Evolutionary conservation across 2,797 vertebrate genomes (phyloP), one percentile per base, ranked within the genome.

Genomic region (Hoplostethus mediterraneus): DNA sequence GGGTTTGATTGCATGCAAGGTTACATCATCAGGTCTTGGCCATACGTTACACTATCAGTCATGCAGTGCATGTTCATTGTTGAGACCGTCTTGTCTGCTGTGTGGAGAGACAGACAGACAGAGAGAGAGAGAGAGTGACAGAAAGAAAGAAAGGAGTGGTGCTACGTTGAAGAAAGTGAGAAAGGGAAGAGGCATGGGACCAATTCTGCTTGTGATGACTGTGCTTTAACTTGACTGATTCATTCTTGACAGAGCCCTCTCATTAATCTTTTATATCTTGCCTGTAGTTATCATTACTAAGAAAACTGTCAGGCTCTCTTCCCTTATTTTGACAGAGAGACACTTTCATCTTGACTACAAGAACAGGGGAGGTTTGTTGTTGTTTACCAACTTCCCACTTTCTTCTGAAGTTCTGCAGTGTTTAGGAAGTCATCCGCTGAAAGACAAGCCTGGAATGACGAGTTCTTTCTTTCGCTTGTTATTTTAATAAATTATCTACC

Each of bases 191-290:
- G 31, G n/a, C 45, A 65, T 21, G 40, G 71, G 54, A 78, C 44
- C 49, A 33, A 31, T 63, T 68, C 55, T 69, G 11, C 28, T 59
- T 53, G 61, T 70, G 73, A 83, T 79, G 71, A 59, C 71, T 53
- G 63, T 59, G 75, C 63, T 69, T 80, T 60, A 67, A 72, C 66
- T 75, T 73, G 59, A 86, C 74, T 80, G 84, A 85, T 86, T 82
- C n/a, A 0, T 75, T 84, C 68, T 68, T 47, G 77, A 85, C 87
- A 82, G 80, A 12, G 57, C 69, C 64, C 45, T 61, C 65, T 79
- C 74, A 82, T 90, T 82, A 81, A 87, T 85, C 67, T 88, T 91
- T 90, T 28, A 88, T 77, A 78, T 81, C 62, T 83, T 44, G 63
- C 81, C 84, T 77, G 57, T 66, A 79, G 86, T 89, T 88, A 84